Percentiles rank a stretch among this genome's conserved stretches.
Evolutionary conservation across 2,888 invertebrate species (phyloP).

Genomic region (Meliscaeva auricollis): DNA sequence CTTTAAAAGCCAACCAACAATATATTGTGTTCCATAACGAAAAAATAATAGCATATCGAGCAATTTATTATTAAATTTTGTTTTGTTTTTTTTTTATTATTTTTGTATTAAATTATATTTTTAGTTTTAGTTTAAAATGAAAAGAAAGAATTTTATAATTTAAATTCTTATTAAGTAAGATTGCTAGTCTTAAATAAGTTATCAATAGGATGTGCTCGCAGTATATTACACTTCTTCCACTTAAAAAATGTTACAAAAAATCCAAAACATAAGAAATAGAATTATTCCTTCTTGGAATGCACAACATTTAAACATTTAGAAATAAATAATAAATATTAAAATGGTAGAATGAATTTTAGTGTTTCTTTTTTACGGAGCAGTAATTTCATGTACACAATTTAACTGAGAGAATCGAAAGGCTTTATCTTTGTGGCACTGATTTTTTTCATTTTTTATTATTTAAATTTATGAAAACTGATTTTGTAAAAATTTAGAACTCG

Average conservation of each 20-base stretch:
- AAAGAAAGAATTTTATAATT: constrained; percentile 11
- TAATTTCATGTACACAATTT: too few species aligned
- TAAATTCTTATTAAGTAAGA: constrained; percentile 48
- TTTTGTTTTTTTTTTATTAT: constrained; percentile 20
- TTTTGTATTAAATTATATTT: constrained; percentile 42
- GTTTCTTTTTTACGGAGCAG: too few species aligned
- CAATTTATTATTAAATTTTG: constrained; percentile 6
- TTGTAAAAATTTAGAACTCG: too few species aligned
- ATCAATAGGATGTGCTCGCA: constrained; percentile 50
- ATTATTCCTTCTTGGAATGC: constrained; percentile 15
- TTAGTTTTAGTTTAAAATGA: constrained; percentile 44
- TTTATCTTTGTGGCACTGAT: too few species aligned
- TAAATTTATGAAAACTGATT: too few species aligned
- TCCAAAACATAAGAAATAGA: constrained; percentile 4
- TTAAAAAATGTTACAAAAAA: constrained; percentile 3
- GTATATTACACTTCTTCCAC: constrained; percentile 49
- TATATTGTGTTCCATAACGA: constrained; percentile 34
- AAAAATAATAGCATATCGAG: background rate
- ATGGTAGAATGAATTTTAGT: background rate
- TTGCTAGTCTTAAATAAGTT: constrained; percentile 70
- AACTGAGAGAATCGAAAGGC: too few species aligned
- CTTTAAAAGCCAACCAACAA: constrained; percentile 32
- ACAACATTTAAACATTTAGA: constrained; percentile 47
- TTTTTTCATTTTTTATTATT: too few species aligned
- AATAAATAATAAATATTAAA: constrained; percentile 7